phyloP scores from a whole-genome alignment of 2,888 invertebrate genomes.

The Rhynchonema sp. region DNA sequence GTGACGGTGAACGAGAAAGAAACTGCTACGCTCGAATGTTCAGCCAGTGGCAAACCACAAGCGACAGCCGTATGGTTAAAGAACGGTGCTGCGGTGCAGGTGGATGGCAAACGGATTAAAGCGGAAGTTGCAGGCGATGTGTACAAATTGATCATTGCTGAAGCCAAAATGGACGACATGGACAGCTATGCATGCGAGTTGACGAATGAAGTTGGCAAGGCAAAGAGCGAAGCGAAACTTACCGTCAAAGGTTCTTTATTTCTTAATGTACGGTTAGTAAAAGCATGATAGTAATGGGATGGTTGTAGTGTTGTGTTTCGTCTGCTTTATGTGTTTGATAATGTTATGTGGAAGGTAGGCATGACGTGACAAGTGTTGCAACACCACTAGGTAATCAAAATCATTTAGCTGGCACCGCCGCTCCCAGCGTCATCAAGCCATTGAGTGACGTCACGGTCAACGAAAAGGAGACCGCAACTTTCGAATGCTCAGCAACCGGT shows the following conservation, averaged over 20 bases:
- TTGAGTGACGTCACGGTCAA: slow-evolving; percentile 9
- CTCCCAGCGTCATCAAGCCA: slow-evolving; percentile 11
- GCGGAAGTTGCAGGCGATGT: slow-evolving; percentile 17
- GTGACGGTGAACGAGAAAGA: neutral
- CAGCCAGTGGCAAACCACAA: neutral
- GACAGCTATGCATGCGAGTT: slow-evolving; percentile 15
- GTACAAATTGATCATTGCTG: slow-evolving; percentile 11
- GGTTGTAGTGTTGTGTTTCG: too few relatives aligned
- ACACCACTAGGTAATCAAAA: too few relatives aligned
- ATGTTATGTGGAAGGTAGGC: too few relatives aligned
- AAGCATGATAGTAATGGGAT: too few relatives aligned
- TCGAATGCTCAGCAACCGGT: slow-evolving; percentile 13
- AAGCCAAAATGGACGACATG: slow-evolving; percentile 11
- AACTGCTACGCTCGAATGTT: neutral
- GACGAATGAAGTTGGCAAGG: slow-evolving; percentile 13
- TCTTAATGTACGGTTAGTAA: neutral
- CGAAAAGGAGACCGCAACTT: slow-evolving; percentile 11
- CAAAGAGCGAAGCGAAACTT: slow-evolving; percentile 9
- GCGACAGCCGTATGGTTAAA: neutral
- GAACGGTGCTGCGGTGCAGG: neutral
- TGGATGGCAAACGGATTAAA: slow-evolving; percentile 18
- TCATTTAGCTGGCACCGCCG: slow-evolving; percentile 4
- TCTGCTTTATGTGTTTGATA: too few relatives aligned
- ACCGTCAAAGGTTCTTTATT: neutral
- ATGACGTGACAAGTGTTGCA: too few relatives aligned